phyloP scores from a whole-genome alignment of 2,113 vertebrate genomes.

The Poecile atricapillus region DNA sequence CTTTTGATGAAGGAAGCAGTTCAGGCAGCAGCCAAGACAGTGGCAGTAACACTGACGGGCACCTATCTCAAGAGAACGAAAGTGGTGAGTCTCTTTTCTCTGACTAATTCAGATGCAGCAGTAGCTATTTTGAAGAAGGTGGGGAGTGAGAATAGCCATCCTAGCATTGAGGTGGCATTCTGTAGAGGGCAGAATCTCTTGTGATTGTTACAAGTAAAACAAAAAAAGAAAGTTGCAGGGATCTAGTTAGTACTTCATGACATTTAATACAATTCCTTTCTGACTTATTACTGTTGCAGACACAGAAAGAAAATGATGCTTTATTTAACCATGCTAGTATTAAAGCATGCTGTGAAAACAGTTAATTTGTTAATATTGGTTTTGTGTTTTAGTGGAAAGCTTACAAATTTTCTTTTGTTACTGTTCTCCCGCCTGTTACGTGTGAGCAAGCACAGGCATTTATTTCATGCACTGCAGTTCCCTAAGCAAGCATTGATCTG shows the following conservation, averaged over 20 bases:
- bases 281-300: neutral
- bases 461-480: neutral
- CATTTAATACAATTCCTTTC: neutral
- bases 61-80: constrained; percentile 73
- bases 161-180: neutral
- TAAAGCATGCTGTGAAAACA: neutral
- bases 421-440: neutral
- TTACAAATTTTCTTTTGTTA: neutral
- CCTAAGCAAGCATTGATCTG: neutral
- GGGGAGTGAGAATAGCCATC: neutral
- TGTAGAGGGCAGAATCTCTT: neutral
- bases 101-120: neutral
- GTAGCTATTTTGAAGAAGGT: neutral
- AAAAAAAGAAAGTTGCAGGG: neutral
- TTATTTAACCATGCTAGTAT: neutral
- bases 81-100: constrained; percentile 76
- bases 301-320: neutral
- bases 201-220: neutral
- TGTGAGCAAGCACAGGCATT: neutral
- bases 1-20: constrained; percentile 49
- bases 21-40: constrained; percentile 70
- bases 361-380: neutral
- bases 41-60: constrained; percentile 65
- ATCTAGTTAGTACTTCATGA: neutral
- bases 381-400: neutral